Evolutionary conservation across 2,888 invertebrate genomes (phyloP).

Genomic region (Salticus scenicus): DNA sequence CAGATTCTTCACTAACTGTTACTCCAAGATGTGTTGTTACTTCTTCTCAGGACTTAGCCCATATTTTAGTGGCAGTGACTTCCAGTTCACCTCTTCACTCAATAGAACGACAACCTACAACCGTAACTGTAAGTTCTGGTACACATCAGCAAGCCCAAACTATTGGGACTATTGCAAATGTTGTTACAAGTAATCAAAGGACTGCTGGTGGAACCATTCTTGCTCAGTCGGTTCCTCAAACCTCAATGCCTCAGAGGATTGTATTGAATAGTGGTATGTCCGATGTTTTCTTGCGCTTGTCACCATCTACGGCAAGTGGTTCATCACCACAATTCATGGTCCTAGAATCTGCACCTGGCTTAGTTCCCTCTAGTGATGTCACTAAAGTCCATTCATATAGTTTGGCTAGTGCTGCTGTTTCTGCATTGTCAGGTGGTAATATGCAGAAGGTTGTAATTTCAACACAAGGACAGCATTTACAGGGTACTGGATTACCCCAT

Average conservation of each 20-base stretch:
- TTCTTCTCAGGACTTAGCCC: conserved; percentile 51
- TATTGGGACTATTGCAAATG: conserved; percentile 45
- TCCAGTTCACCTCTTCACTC: conserved; percentile 34
- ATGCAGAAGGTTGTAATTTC: conserved; percentile 49
- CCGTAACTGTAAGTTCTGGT: conserved; percentile 36
- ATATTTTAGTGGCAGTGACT: conserved; percentile 50
- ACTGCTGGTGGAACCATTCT: conserved; percentile 36
- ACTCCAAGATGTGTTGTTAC: conserved; percentile 51
- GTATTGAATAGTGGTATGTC: conserved; percentile 37
- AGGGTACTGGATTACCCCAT: conserved; percentile 13
- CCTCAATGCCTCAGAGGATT: conserved; percentile 29
- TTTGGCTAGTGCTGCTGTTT: conserved; percentile 50
- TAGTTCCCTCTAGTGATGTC: conserved; percentile 48
- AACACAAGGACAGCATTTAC: conserved; percentile 24
- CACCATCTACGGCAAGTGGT: conserved; percentile 23
- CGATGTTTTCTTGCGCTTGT: conserved; percentile 40
- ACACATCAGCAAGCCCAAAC: conserved; percentile 37
- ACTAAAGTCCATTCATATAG: conserved; percentile 69
- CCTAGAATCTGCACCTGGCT: conserved; percentile 27
- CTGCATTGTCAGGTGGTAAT: conserved; percentile 17
- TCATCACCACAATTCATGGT: conserved; percentile 37
- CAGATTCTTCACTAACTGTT: conserved; percentile 24
- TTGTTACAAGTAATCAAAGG: conserved; percentile 45
- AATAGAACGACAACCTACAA: conserved; percentile 42
- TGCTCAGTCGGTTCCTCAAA: conserved; percentile 38